Base-by-base conservation (phyloP, 2,888 invertebrate genomes). In the Thymelicus lineola region DNA sequence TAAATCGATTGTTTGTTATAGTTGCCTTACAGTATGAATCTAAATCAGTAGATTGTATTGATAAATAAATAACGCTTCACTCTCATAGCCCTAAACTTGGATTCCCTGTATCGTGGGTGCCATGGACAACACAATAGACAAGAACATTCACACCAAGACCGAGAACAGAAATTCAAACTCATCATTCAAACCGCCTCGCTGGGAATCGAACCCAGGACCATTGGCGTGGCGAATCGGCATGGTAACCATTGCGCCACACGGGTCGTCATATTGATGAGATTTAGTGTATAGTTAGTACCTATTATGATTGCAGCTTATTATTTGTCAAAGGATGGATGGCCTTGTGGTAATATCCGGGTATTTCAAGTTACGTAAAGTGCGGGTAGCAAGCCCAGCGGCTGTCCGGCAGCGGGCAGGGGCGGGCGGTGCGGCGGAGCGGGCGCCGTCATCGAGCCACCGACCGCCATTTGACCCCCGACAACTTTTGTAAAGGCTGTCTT, bases 281-380 rank as follows among this genome's bases (percentile, higher is more conserved):
- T 15, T 7, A 12, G 42, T 12, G 12, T 12, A 42, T 42, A 10
- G n/a, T n/a, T n/a, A n/a, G n/a, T n/a, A n/a, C n/a, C 1, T 42
- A 12, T 10, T 17, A 50, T 50, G 28, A 57, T 35, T 62, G 61
- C 55, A 61, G 35, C 38, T 48, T 79, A 79, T 82, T 80, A 77
- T 77, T 80, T 77, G 75, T 75, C 75, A 53, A 74, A 76, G 79
- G 84, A 86, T 78, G 74, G 77, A 74, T 85, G 88, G 86, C 90
- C 89, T 90, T 89, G 90, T 74, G 76, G 77, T 77, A 76, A 86
- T 82, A 89, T 91, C 91, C 91, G 91, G 91, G 90, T 91, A 79
- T 82, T 76, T 83, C 77, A 75, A 75, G 82, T 90, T 90, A 90
- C 86, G 82, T 86, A 88, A 89, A 77, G 75, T 76, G 75, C 78